Conservation (phyloP, 2,113 vertebrate genomes). For the Phoxinus phoxinus region DNA sequence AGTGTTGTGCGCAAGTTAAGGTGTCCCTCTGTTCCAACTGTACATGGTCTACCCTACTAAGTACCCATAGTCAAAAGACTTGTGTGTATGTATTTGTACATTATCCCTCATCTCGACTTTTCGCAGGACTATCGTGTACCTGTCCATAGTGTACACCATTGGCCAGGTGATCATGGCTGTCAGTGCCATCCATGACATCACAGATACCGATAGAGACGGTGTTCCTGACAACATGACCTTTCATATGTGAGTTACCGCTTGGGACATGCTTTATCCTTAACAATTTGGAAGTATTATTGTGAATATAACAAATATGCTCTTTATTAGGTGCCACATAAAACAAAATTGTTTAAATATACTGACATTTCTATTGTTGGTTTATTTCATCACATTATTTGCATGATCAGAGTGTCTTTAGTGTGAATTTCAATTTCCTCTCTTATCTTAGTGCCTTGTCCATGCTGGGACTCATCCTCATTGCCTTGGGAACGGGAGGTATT, state of each 20-base stretch:
- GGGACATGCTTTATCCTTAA: not conserved
- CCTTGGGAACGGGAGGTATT: constrained; percentile 94
- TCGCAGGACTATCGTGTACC: constrained; percentile 88
- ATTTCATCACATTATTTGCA: not conserved
- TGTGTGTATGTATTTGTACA: not conserved
- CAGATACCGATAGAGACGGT: constrained; percentile 76
- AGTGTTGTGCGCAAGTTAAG: no score
- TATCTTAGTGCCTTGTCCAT: constrained; percentile 82
- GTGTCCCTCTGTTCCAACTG: no score
- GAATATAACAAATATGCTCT: not conserved
- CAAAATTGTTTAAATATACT: not conserved
- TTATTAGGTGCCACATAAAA: not conserved
- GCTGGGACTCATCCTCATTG: constrained; percentile 87
- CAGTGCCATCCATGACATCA: constrained; percentile 86
- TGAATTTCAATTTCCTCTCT: constrained; percentile 20
- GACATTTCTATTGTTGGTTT: not conserved
- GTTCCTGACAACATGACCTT: constrained; percentile 66
- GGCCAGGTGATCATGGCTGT: constrained; percentile 84
- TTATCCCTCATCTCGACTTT: not conserved
- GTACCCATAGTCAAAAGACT: not conserved
- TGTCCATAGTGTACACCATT: constrained; percentile 87
- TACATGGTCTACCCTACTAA: not conserved
- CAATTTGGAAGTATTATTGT: not conserved
- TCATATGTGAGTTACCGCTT: constrained; percentile 83
- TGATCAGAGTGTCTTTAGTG: not conserved